phyloP scores from a whole-genome alignment of 2,113 vertebrate species.

The Callipepla squamata region DNA sequence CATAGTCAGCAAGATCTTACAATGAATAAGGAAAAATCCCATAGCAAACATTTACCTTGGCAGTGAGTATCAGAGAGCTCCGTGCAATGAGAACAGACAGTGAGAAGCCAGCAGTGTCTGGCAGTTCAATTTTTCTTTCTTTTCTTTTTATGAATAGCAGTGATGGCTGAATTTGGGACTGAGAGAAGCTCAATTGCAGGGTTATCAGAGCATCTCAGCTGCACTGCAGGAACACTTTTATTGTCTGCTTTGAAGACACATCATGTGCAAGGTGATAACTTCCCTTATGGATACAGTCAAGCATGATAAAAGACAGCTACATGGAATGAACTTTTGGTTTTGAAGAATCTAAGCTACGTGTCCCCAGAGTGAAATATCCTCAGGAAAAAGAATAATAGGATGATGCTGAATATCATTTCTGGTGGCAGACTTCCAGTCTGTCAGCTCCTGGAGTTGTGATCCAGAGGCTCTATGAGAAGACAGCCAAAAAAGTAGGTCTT shows the following conservation, averaged over 20 bases:
- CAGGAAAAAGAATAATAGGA: background rate
- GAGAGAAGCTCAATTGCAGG: background rate
- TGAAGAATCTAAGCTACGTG: background rate
- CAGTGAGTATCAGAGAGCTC: background rate
- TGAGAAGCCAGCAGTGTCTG: background rate
- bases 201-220: background rate
- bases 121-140: background rate
- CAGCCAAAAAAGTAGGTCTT: background rate
- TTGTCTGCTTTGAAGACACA: background rate
- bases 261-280: background rate
- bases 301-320: background rate
- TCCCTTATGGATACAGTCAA: background rate
- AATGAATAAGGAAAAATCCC: background rate
- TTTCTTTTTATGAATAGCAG: background rate
- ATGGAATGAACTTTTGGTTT: background rate
- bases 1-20: rapidly evolving
- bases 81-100: background rate
- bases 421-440: background rate
- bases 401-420: background rate
- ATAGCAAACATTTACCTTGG: background rate
- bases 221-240: background rate
- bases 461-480: background rate
- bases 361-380: background rate
- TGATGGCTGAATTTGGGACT: background rate
- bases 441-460: background rate